Conservation (phyloP, 1,140 invertebrate genomes). For the Bemisia tabaci region DNA sequence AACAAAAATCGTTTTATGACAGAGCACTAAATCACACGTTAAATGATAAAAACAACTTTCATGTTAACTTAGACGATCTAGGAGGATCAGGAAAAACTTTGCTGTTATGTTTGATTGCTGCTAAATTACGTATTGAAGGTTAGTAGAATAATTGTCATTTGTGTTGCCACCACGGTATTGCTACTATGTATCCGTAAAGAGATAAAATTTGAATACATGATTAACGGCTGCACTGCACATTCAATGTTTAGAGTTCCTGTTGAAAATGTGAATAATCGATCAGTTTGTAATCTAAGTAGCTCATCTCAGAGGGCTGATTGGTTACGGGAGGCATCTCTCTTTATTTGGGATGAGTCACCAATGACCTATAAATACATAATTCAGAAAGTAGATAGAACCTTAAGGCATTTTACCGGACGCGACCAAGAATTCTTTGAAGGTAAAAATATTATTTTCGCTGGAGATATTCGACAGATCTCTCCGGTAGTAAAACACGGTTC, state of each 20-base stretch:
- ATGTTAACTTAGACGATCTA: constrained; percentile 19
- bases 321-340: constrained; percentile 17
- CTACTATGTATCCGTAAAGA: constrained; percentile 17
- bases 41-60: background rate
- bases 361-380: constrained; percentile 22
- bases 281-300: constrained; percentile 14
- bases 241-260: constrained; percentile 13
- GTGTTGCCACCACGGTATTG: constrained; percentile 19
- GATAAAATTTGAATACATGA: too few species aligned
- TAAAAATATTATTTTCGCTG: constrained; percentile 20
- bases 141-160: constrained; percentile 16
- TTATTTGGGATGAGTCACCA: constrained; percentile 26
- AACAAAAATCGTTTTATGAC: constrained; percentile 10
- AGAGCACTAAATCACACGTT: background rate
- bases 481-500: constrained; percentile 18
- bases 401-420: constrained; percentile 21
- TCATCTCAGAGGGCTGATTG: constrained; percentile 8
- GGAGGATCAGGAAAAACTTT: constrained; percentile 22
- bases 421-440: too few species aligned
- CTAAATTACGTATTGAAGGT: constrained; percentile 12
- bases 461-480: constrained; percentile 22
- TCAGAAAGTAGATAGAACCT: constrained; percentile 18
- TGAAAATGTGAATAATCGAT: constrained; percentile 11
- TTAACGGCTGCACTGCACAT: constrained; percentile 10
- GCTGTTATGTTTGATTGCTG: constrained; percentile 15